Evolutionary conservation across 1,140 invertebrate species (phyloP).

Genomic region (Augochlora pura): DNA sequence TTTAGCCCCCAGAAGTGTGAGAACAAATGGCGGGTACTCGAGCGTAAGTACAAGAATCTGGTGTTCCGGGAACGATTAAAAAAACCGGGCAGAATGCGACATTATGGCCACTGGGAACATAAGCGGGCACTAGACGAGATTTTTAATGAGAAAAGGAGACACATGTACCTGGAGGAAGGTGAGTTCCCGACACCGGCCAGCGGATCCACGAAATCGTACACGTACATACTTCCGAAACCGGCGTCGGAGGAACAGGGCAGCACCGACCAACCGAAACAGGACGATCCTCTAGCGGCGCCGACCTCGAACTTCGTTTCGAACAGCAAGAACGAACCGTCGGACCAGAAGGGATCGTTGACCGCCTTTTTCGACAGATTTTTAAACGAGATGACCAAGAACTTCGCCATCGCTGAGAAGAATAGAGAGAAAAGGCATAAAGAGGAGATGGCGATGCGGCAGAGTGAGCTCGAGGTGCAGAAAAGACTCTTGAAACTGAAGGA

Average conservation of each 20-base stretch:
- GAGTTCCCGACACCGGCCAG: constrained; percentile 51
- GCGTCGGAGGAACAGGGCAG: background rate
- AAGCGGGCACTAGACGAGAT: constrained; percentile 71
- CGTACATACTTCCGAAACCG: constrained; percentile 51
- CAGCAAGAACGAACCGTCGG: constrained; percentile 21
- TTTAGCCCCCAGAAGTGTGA: constrained; percentile 73
- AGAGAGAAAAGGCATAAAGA: constrained; percentile 72
- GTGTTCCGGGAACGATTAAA: constrained; percentile 68
- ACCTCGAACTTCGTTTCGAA: background rate
- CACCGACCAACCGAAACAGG: constrained; percentile 13
- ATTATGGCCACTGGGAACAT: constrained; percentile 72
- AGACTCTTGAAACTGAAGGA: constrained; percentile 68
- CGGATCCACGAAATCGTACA: constrained; percentile 45
- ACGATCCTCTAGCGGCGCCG: constrained; percentile 22
- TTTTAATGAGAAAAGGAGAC: constrained; percentile 65
- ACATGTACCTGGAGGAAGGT: constrained; percentile 62
- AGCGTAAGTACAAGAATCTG: constrained; percentile 72
- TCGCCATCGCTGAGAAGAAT: constrained; percentile 58
- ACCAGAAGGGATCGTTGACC: constrained; percentile 19
- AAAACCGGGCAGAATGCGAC: constrained; percentile 70
- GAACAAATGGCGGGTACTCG: constrained; percentile 73
- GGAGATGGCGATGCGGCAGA: constrained; percentile 66
- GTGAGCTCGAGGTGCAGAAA: constrained; percentile 64
- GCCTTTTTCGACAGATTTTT: constrained; percentile 59
- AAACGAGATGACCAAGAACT: constrained; percentile 56